Base-by-base conservation (phyloP, 1,140 invertebrate species). In the Apis mellifera region DNA sequence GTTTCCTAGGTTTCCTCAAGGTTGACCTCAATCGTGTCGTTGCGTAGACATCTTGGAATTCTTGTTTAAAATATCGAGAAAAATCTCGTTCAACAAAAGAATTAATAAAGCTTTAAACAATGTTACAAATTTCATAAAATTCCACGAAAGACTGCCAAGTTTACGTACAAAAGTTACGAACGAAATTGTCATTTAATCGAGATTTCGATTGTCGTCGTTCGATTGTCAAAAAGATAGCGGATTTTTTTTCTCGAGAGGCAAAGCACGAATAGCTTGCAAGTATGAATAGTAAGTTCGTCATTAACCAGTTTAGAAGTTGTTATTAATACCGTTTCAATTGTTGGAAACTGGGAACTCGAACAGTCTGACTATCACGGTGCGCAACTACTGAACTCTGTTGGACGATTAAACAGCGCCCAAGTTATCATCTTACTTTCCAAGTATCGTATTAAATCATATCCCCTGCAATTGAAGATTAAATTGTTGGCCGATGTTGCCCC, bases 271-370 rank as follows among this genome's bases (percentile, higher is more conserved):
- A 80, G 70, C n/a, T n/a, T 15, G 9, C 11, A 57, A 80, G 50
- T 19, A 55, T 13, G 23, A 57, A 32, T 17, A 57, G 23, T 19
- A 57, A 3, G n/a, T 57, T 54, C 21, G 23, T 26, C 42, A 5
- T 50, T 81, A 66, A 75, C 62, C 62, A 75, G 71, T 75, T 75
- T 64, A 21, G 19, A 75, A 81, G 32, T 75, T 66, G 52, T 73
- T 75, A 75, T 75, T 75, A 75, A 81, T 81, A 75, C 50, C 42
- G 78, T 48, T 75, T 50, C 50, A 52, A 75, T 81, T 75, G 62
- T 66, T 7, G 15, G 32, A 7, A 42, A 42, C 32, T 42, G 32
- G 42, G 23, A 55, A 66, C 78, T 81, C 42, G 21, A 55, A 9
- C 19, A 74, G 71, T 75, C 71, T 23, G 57, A 80, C 69, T 81